Percentiles rank a stretch among this genome's conserved stretches.
Conservation (phyloP, 2,888 invertebrate genomes). For the Meteorus colon region DNA sequence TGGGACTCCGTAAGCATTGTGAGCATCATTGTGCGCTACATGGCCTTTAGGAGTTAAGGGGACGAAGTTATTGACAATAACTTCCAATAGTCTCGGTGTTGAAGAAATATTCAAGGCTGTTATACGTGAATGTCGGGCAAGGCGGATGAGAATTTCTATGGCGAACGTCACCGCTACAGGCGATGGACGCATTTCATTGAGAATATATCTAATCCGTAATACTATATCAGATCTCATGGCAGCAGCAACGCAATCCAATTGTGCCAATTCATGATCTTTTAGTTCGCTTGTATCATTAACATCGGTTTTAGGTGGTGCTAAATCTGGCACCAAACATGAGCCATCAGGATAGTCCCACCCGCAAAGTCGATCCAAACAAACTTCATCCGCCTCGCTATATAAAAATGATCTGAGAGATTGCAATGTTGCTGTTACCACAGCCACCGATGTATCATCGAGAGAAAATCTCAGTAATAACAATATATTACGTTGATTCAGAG, state of each 20-base stretch:
- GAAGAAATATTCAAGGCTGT: conserved; percentile 79
- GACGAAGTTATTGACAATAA: conserved; percentile 78
- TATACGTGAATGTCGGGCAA: conserved; percentile 85
- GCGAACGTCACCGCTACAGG: conserved; percentile 83
- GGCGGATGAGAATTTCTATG: conserved; percentile 85
- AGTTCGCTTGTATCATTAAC: conserved; percentile 78
- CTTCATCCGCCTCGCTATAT: conserved; percentile 86
- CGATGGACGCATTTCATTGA: conserved; percentile 81
- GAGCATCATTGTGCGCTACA: conserved; percentile 69
- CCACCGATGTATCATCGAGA: conserved; percentile 86
- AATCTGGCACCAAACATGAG: conserved; percentile 61
- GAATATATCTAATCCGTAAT: conserved; percentile 85
- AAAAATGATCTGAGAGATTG: conserved; percentile 84
- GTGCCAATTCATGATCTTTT: conserved; percentile 90
- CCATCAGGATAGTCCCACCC: conserved; percentile 75
- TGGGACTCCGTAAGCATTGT: conserved; percentile 79
- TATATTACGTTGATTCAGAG: conserved; percentile 79
- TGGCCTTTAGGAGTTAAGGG: conserved; percentile 70
- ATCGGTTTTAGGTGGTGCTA: conserved; percentile 66
- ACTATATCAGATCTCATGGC: conserved; percentile 84
- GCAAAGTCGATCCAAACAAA: conserved; percentile 80
- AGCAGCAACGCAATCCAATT: conserved; percentile 86
- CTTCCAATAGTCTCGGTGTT: conserved; percentile 79
- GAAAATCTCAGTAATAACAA: conserved; percentile 89
- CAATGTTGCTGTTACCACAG: conserved; percentile 84